Evolutionary conservation across 2,888 invertebrate genomes (phyloP).

Genomic region (Helleia helle): DNA sequence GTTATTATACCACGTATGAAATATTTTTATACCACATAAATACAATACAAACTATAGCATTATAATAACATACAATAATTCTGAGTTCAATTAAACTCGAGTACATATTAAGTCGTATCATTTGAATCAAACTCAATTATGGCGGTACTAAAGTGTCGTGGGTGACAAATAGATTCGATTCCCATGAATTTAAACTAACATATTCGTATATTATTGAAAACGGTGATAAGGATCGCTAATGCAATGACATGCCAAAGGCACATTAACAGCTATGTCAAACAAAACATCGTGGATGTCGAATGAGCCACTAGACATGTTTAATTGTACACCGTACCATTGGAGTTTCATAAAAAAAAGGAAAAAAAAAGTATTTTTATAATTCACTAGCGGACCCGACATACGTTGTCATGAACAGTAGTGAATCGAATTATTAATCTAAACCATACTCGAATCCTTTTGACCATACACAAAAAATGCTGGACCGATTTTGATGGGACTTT

Average conservation of each 20-base stretch:
- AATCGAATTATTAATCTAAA: no score
- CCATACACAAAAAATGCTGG: no score
- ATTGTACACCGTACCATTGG: slow-evolving; percentile 41
- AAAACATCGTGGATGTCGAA: slow-evolving; percentile 53
- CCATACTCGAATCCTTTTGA: no score
- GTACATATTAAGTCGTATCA: slow-evolving; percentile 8
- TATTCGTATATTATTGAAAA: slow-evolving; percentile 42
- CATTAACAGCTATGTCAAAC: slow-evolving; percentile 69
- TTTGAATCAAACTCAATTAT: slow-evolving; percentile 23
- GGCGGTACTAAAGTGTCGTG: slow-evolving; percentile 18
- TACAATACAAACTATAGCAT: no score
- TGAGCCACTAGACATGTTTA: slow-evolving; percentile 55
- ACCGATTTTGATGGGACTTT: no score
- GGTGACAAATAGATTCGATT: slow-evolving; percentile 29
- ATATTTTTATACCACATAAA: no score
- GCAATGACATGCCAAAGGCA: slow-evolving; percentile 63
- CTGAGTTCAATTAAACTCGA: neutral
- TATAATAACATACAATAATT: neutral
- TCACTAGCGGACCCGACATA: no score
- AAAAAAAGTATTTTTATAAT: no score
- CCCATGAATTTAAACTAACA: slow-evolving; percentile 38
- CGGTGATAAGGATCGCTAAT: slow-evolving; percentile 36
- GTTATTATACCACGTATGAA: no score
- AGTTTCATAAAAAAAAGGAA: no score
- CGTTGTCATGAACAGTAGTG: no score